Base-by-base conservation (phyloP, 2,888 invertebrate genomes). In the Cephus spinipes region DNA sequence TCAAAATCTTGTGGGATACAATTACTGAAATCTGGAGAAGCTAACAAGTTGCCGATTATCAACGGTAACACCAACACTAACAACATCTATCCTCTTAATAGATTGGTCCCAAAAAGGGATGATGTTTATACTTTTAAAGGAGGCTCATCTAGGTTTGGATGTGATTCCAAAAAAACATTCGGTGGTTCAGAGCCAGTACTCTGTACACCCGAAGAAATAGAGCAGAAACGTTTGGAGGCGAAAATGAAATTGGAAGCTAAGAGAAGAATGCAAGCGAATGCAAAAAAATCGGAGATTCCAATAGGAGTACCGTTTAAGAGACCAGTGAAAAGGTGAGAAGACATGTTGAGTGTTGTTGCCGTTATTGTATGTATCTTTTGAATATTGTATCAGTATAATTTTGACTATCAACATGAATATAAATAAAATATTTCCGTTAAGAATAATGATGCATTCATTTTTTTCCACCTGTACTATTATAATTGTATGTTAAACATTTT, bases 201-300 rank as follows among this genome's bases (percentile, higher is more conserved):
- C 87, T 94, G 93, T 85, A 93, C 94, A 33, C 93, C 93, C 68
- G 93, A 94, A 81, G 94, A 95, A 91, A 95, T 95, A 75, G 94
- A 94, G 87, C 93, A 91, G 85, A 95, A 95, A 85, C 93, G 94
- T 81, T 89, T 92, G 80, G 93, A 93, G 85, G 95, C 95, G 1
- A 92, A 93, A 87, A 94, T 94, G 85, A 94, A 92, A 86, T 91
- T 94, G 30, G 89, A 94, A 83, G 93, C 93, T 1, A 94, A 94
- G 88, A 89, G 92, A 80, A 90, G 91, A 80, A 78, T 85, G 4
- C 81, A 82, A 35, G 78, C 76, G 32, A 78, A 79, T 36, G 76
- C 77, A 32, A 78, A 73, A 36, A 73, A 74, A 12, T 69, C 40
- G 11, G 73, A 40, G 69, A 36, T 73, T 33, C 73, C 77, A 4